These are phyloP conservation scores for Hypocryptadius cinnamomeus DNA, from an alignment of 2,113 vertebrate species.

Conservation along the genomic window DNA sequence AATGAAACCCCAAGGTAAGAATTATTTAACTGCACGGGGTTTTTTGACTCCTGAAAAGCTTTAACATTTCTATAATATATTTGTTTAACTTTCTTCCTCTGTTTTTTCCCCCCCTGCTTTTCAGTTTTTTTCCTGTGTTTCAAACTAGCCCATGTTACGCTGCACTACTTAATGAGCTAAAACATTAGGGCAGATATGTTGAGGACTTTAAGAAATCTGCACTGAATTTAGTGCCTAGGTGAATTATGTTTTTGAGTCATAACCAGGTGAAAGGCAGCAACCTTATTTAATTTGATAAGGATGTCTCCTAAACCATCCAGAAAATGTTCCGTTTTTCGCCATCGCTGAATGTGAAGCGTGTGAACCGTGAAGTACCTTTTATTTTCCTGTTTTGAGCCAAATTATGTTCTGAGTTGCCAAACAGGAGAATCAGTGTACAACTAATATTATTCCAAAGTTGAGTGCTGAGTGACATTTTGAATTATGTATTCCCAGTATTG, in stretches of 20 bases:
- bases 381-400: neutral
- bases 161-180: neutral
- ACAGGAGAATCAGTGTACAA: neutral
- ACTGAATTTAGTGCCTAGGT: neutral
- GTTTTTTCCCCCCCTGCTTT: rapidly evolving
- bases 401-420: neutral
- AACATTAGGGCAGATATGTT: neutral
- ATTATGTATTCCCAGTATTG: neutral
- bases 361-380: neutral
- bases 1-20: neutral
- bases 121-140: neutral
- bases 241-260: neutral
- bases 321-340: neutral
- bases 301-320: neutral
- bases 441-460: neutral
- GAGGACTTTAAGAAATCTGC: neutral
- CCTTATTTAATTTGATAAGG: neutral
- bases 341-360: neutral
- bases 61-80: neutral
- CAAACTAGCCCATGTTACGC: neutral
- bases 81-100: neutral
- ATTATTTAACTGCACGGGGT: neutral
- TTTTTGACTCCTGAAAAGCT: neutral
- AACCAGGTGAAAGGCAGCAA: neutral
- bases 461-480: constrained; percentile 17